These are phyloP conservation scores for Amphipyra tragopoginis DNA, from an alignment of 2,888 invertebrate species.

Conservation along the genomic window DNA sequence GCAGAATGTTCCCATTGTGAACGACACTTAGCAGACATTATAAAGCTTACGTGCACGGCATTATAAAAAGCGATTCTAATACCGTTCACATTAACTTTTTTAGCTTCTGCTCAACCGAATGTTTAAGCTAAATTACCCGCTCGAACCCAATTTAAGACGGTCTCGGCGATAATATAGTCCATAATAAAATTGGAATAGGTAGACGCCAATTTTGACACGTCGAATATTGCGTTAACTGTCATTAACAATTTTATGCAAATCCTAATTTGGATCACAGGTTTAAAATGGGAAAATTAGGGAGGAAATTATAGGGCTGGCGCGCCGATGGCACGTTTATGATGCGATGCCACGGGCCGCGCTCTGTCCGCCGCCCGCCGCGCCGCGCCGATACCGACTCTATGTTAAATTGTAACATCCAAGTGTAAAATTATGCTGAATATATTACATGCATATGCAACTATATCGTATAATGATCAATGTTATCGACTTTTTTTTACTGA, in stretches of 20 bases:
- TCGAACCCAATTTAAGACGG: conserved; percentile 70
- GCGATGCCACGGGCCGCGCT: conserved; percentile 71
- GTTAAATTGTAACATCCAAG: conserved; percentile 56
- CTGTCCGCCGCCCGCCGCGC: conserved; percentile 50
- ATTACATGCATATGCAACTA: conserved; percentile 34
- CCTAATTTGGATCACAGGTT: conserved; percentile 83
- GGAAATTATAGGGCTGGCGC: conserved; percentile 82
- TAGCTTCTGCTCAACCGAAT: conserved; percentile 70
- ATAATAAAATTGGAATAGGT: conserved; percentile 74
- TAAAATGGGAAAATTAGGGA: conserved; percentile 83
- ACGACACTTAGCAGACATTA: conserved; percentile 56
- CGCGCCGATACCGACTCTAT: conserved; percentile 51
- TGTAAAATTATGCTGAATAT: conserved; percentile 61
- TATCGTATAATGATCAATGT: conserved; percentile 39
- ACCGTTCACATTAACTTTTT: conserved; percentile 68
- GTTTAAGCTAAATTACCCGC: conserved; percentile 70
- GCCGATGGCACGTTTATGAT: conserved; percentile 80
- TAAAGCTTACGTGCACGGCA: conserved; percentile 56
- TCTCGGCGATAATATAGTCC: conserved; percentile 73
- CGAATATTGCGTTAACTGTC: conserved; percentile 81
- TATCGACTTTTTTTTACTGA: conserved; percentile 26
- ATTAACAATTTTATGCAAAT: conserved; percentile 88
- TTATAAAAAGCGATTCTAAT: conserved; percentile 64
- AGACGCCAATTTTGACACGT: conserved; percentile 82
- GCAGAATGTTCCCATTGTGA: conserved; percentile 48